Base-by-base conservation (phyloP, 2,888 invertebrate species). In the Tenthredo mesomela region DNA sequence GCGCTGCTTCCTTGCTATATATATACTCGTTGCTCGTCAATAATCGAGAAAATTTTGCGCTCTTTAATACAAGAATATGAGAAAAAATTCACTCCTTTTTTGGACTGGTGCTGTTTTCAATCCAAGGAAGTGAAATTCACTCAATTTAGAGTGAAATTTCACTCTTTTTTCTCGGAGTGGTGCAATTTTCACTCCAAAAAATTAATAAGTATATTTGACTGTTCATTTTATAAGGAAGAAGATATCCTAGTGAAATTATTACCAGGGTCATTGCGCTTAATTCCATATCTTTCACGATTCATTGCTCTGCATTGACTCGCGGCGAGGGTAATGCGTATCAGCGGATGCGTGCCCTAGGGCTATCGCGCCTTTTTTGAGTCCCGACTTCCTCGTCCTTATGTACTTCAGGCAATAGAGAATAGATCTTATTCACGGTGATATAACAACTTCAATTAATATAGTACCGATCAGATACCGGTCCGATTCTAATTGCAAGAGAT, bases 281-380 rank as follows among this genome's bases (percentile, higher is more conserved):
- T 61, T 25, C 10, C 10, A 61, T 61, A 61, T 80, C 58, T 37
- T 61, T 61, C 29, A 29, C 40, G 80, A 80, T 61, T 61, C 58
- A 61, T 61, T 61, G 40, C 21, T 10, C 25, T 43, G 12, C 61
- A n/a, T 37, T 50, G 61, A 40, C 80, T 40, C 15, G 33, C 37
- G 54, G 58, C 61, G 80, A 29, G 37, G 61, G 37, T 40, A 29
- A 80, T 15, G 82, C 75, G 65, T 89, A 89, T 89, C 89, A 70
- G 40, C 83, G 88, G 86, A 86, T 86, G 86, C 83, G 71, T 82
- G 83, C 54, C 77, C 50, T 67, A n/a, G 86, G 88, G 87, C 89
- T 89, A 89, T 89, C 89, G 58, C 85, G 58, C 85, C 50, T 86
- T 84, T 83, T 67, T 67, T 67, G 18, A 33, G 15, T 67, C 33